Percentiles rank a stretch among this genome's conserved stretches.
Evolutionary conservation across 2,113 vertebrate genomes (phyloP).

Genomic region (Myxocyprinus asiaticus): DNA sequence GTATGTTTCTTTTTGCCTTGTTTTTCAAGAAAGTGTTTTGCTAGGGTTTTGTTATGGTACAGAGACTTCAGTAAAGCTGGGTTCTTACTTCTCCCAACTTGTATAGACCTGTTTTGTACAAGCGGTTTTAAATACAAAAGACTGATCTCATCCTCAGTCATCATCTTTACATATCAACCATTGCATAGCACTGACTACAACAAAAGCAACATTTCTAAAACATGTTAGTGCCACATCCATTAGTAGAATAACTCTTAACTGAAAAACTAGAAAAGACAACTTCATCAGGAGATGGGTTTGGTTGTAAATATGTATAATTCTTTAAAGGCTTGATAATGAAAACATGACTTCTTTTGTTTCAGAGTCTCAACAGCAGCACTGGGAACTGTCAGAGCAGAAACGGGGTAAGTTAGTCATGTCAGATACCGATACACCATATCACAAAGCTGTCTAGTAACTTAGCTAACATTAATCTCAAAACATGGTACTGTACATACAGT

Average conservation of each 20-base stretch:
- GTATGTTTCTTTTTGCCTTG: constrained; percentile 63
- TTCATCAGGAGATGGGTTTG: no score
- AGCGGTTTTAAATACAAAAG: neutral
- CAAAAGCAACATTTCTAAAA: neutral
- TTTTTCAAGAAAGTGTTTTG: constrained; percentile 65
- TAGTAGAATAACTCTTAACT: no score
- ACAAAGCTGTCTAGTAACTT: neutral
- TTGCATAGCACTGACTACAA: neutral
- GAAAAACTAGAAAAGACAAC: no score
- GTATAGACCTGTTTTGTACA: neutral
- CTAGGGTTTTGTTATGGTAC: constrained; percentile 1
- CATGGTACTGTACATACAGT: no score
- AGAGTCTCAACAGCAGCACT: constrained; percentile 75
- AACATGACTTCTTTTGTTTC: constrained; percentile 48
- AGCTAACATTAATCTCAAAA: neutral
- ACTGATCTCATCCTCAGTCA: constrained; percentile 23
- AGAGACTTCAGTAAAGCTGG: neutral
- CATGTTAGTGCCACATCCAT: neutral
- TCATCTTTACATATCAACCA: neutral
- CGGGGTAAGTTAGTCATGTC: constrained; percentile 58
- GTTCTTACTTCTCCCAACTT: neutral
- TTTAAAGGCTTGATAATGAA: no score
- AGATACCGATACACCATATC: neutral
- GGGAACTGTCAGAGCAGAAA: constrained; percentile 69
- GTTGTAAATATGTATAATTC: no score